Conservation (phyloP, 2,113 vertebrate genomes). For the Lethenteron reissneri region DNA sequence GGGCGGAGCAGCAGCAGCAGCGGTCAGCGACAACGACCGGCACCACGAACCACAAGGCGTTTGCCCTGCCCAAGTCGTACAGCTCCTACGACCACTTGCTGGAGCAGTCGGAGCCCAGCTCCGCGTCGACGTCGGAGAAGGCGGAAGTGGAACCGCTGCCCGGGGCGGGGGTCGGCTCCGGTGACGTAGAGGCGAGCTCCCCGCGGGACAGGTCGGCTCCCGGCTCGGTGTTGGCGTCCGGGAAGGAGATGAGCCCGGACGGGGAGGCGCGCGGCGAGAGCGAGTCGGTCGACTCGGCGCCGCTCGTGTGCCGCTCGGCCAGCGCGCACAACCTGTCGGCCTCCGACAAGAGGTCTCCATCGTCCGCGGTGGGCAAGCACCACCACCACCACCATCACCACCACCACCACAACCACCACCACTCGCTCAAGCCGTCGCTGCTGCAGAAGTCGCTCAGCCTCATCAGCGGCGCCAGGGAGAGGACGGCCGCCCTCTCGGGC, state of each 20-base stretch:
- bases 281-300: constrained; percentile 31
- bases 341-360: constrained; percentile 14
- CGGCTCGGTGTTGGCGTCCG: constrained; percentile 16
- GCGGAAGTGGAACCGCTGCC: neutral
- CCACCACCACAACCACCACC: neutral
- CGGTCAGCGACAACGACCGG: neutral
- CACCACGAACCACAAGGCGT: constrained; percentile 14
- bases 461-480: constrained; percentile 16
- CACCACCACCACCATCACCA: constrained; percentile 17
- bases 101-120: constrained; percentile 12
- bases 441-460: constrained; percentile 46
- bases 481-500: constrained; percentile 21
- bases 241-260: constrained; percentile 18
- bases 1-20: neutral
- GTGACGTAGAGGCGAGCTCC: constrained; percentile 12
- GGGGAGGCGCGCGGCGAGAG: constrained; percentile 21
- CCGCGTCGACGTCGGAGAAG: constrained; percentile 2
- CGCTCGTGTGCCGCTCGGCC: constrained; percentile 45
- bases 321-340: constrained; percentile 58
- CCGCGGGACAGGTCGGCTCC: constrained; percentile 20
- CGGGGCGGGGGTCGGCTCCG: constrained; percentile 10
- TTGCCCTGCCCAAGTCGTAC: constrained; percentile 25
- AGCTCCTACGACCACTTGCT: constrained; percentile 25
- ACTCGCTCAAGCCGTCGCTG: constrained; percentile 14
- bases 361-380: constrained; percentile 13